Evolutionary conservation across 2,888 invertebrate genomes (phyloP).

Genomic region (Agapostemon virescens): DNA sequence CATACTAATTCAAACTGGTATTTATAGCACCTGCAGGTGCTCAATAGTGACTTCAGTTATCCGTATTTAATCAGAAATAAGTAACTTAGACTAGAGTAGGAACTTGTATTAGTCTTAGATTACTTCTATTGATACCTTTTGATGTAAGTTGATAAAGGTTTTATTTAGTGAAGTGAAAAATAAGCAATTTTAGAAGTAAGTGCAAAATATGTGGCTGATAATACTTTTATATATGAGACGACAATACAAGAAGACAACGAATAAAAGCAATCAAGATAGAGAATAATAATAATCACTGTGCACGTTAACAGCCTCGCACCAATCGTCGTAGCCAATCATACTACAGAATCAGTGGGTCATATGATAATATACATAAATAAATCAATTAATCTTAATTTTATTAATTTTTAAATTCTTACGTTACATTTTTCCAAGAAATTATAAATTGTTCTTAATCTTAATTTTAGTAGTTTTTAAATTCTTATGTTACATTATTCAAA

Average conservation of each 20-base stretch:
- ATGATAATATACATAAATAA: background rate
- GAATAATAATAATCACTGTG: background rate
- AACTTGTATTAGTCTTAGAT: background rate
- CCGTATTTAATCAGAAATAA: background rate
- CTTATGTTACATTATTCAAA: no score
- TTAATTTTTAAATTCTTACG: no score
- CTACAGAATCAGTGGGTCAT: background rate
- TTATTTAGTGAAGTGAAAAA: no score
- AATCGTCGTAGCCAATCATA: background rate
- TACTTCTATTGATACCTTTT: background rate
- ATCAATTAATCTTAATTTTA: no score
- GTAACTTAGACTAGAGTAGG: background rate
- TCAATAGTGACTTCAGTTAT: background rate
- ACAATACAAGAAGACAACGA: no score
- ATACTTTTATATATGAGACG: background rate
- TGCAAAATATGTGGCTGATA: background rate
- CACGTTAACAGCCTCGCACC: background rate
- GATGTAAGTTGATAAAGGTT: background rate
- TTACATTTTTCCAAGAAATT: no score
- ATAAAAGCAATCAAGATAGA: background rate
- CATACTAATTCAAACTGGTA: background rate
- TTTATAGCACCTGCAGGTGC: background rate
- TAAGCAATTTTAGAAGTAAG: background rate
- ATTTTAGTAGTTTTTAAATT: no score
- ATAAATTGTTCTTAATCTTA: no score